Percentiles rank a stretch among this genome's conserved stretches.
Evolutionary conservation across 1,140 invertebrate genomes (phyloP).

Genomic region (Caenorhabditis latens): DNA sequence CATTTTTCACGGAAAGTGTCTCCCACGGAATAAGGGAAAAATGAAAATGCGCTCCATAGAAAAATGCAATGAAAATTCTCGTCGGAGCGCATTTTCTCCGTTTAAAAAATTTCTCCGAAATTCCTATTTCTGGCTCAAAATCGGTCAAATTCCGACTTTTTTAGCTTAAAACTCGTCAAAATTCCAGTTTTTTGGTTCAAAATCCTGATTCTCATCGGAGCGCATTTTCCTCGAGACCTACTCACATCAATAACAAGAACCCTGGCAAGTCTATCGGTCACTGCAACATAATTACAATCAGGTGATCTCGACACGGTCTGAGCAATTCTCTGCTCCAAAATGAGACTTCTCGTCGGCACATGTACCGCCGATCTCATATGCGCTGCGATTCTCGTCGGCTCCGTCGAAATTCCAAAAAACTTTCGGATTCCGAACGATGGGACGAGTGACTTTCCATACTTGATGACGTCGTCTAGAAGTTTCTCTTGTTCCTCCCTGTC

Average conservation of each 20-base stretch:
- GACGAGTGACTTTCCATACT: slow-evolving; percentile 40
- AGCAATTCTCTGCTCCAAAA: slow-evolving; percentile 21
- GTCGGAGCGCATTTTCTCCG: too few species aligned
- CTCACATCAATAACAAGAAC: slow-evolving; percentile 57
- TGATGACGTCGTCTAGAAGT: slow-evolving; percentile 37
- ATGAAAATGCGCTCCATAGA: too few species aligned
- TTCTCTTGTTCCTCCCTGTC: slow-evolving; percentile 35
- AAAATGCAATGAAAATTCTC: too few species aligned
- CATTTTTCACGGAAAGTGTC: too few species aligned
- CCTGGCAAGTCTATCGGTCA: slow-evolving; percentile 49
- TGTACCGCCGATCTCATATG: slow-evolving; percentile 42
- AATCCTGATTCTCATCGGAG: too few species aligned
- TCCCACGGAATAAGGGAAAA: too few species aligned
- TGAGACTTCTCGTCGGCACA: slow-evolving; percentile 11
- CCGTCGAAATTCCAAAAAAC: slow-evolving; percentile 50
- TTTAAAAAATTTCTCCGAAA: too few species aligned
- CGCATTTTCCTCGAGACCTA: neutral
- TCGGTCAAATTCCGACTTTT: too few species aligned
- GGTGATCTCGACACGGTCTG: slow-evolving; percentile 35
- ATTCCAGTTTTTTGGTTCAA: too few species aligned
- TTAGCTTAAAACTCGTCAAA: too few species aligned
- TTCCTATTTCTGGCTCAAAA: too few species aligned
- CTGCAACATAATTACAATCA: slow-evolving; percentile 28
- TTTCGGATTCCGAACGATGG: slow-evolving; percentile 60
- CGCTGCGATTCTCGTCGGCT: slow-evolving; percentile 10